Evolutionary conservation across 1,140 invertebrate species (phyloP).

Genomic region (Bombyx mandarina): DNA sequence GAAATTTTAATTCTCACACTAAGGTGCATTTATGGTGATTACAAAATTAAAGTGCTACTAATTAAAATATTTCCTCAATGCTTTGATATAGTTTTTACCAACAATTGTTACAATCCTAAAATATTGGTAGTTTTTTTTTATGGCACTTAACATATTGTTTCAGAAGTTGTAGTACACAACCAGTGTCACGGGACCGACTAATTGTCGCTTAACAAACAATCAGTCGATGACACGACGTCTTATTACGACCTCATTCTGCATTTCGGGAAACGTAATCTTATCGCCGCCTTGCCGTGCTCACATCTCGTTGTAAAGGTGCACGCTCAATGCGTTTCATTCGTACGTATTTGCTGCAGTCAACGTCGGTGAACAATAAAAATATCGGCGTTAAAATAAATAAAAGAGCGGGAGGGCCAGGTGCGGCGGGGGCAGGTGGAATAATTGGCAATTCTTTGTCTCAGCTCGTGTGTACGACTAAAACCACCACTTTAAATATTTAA

Average conservation of each 20-base stretch:
- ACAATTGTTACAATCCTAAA: no score
- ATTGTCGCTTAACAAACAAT: no score
- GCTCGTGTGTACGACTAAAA: conserved; percentile 41
- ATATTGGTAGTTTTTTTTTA: no score
- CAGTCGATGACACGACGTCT: conserved; percentile 1
- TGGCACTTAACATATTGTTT: no score
- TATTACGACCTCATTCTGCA: conserved; percentile 1
- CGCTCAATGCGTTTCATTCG: conserved; percentile 30
- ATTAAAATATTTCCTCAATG: no score
- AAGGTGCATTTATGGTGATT: no score
- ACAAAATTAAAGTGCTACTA: no score
- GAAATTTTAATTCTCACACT: no score
- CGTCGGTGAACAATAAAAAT: conserved; percentile 63
- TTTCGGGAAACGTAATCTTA: conserved; percentile 4
- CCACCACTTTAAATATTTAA: conserved; percentile 40
- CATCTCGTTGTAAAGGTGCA: conserved; percentile 18
- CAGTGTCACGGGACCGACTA: no score
- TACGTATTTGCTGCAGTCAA: conserved; percentile 21
- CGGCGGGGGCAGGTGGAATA: conserved; percentile 65
- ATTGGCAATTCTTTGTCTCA: conserved; percentile 70
- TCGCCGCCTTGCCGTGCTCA: background rate
- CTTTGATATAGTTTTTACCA: no score
- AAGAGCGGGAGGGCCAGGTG: conserved; percentile 62
- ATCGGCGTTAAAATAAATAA: conserved; percentile 67
- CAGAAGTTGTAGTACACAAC: no score